Conservation (phyloP, 2,113 vertebrate genomes). For the Thymallus thymallus region DNA sequence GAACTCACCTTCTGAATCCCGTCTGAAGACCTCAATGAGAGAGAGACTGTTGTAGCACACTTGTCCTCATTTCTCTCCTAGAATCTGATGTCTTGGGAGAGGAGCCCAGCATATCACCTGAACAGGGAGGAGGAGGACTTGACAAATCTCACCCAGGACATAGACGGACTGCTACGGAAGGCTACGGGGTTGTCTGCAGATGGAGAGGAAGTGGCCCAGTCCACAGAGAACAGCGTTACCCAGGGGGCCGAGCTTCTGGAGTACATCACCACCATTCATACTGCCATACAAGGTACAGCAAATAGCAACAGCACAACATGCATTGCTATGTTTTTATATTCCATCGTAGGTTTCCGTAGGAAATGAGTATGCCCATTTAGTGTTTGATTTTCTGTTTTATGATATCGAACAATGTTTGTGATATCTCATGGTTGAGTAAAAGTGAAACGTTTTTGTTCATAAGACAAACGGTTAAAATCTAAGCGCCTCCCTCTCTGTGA, state of each 20-base stretch:
- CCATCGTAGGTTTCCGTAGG: too few species aligned
- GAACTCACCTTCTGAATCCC: background rate
- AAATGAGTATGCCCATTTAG: background rate
- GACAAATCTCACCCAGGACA: slow-evolving; percentile 48
- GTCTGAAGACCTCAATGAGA: background rate
- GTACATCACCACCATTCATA: slow-evolving; percentile 69
- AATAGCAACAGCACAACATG: background rate
- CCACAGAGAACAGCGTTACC: slow-evolving; percentile 64
- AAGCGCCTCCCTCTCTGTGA: slow-evolving; percentile 1
- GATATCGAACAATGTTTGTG: too few species aligned
- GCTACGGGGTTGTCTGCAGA: slow-evolving; percentile 52
- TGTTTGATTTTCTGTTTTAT: too few species aligned
- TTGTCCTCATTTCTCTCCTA: slow-evolving; percentile 35
- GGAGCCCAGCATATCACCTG: slow-evolving; percentile 37
- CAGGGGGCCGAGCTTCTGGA: slow-evolving; percentile 68
- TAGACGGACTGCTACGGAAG: slow-evolving; percentile 58
- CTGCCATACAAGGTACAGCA: slow-evolving; percentile 75
- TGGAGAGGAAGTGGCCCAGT: slow-evolving; percentile 54
- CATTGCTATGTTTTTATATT: background rate
- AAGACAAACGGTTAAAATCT: background rate
- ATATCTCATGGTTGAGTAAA: too few species aligned
- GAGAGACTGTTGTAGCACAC: background rate
- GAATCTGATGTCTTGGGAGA: slow-evolving; percentile 58
- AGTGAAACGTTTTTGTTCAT: too few species aligned
- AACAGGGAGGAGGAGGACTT: slow-evolving; percentile 52